These are phyloP conservation scores for Lysandra bellargus DNA, from an alignment of 2,888 invertebrate species.

Conservation along the genomic window DNA sequence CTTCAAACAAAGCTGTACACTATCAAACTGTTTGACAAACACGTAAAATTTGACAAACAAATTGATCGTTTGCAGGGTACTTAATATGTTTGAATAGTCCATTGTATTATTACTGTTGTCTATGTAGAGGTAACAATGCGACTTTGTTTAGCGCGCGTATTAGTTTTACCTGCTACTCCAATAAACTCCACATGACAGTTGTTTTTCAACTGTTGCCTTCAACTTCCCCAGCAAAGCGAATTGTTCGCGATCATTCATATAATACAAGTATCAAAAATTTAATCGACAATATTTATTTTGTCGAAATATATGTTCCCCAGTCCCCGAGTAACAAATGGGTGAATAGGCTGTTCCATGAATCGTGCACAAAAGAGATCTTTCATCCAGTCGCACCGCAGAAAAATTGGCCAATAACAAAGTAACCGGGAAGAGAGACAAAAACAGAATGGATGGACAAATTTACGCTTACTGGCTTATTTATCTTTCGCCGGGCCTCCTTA, in stretches of 20 bases:
- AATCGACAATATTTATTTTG: constrained; percentile 8
- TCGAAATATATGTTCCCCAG: constrained; percentile 17
- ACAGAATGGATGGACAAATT: constrained; percentile 72
- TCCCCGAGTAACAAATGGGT: constrained; percentile 28
- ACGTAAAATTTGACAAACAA: too few relatives aligned
- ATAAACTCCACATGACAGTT: background rate
- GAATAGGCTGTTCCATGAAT: constrained; percentile 61
- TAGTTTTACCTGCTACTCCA: background rate
- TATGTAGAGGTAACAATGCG: background rate
- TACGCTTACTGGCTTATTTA: constrained; percentile 74
- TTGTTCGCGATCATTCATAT: constrained; percentile 4
- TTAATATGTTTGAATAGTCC: background rate
- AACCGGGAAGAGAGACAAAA: constrained; percentile 64
- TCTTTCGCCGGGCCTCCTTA: constrained; percentile 57
- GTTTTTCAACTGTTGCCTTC: background rate
- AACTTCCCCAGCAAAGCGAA: background rate
- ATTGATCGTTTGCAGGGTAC: too few relatives aligned
- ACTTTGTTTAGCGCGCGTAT: background rate
- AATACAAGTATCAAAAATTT: constrained; percentile 21
- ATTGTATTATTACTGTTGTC: background rate
- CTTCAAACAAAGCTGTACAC: too few relatives aligned
- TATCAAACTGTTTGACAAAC: too few relatives aligned
- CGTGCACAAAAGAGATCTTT: constrained; percentile 67
- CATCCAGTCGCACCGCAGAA: constrained; percentile 55
- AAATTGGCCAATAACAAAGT: constrained; percentile 67